These are phyloP conservation scores for Abscondita cerata DNA, from an alignment of 2,888 invertebrate genomes.

Conservation along the genomic window DNA sequence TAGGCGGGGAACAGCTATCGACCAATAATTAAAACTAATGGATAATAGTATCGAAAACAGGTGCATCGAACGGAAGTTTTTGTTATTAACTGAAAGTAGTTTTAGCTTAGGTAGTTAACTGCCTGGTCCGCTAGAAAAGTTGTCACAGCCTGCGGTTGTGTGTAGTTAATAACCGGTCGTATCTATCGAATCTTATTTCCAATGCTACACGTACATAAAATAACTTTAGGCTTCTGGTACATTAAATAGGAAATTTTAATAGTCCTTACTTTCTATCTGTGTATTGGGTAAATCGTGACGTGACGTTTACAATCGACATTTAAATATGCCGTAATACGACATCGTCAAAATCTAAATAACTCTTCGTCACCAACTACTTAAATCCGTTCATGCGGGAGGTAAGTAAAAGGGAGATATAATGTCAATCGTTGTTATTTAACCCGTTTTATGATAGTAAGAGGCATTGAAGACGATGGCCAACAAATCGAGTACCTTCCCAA, in stretches of 20 bases:
- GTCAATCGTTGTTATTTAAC: too few species aligned
- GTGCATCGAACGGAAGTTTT: slow-evolving; percentile 24
- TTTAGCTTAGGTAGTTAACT: slow-evolving; percentile 12
- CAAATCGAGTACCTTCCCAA: slow-evolving; percentile 1
- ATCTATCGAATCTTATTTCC: slow-evolving; percentile 14
- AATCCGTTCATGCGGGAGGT: too few species aligned
- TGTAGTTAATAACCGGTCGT: slow-evolving; percentile 13
- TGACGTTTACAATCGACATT: too few species aligned
- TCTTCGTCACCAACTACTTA: too few species aligned
- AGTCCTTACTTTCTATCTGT: too few species aligned
- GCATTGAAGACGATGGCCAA: not conserved
- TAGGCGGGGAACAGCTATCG: slow-evolving; percentile 23
- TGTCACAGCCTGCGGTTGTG: slow-evolving; percentile 13
- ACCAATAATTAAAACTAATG: slow-evolving; percentile 11
- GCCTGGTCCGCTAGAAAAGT: slow-evolving; percentile 12
- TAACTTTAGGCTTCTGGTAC: too few species aligned
- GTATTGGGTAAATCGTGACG: too few species aligned
- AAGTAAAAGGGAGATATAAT: not conserved
- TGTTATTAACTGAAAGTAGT: slow-evolving; percentile 20
- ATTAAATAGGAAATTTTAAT: too few species aligned
- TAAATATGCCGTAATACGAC: too few species aligned
- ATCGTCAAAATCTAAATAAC: too few species aligned
- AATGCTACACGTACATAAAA: not conserved
- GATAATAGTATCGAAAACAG: slow-evolving; percentile 20
- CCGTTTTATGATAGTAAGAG: too few species aligned